These are phyloP conservation scores for Papilio demoleus DNA, from an alignment of 2,888 invertebrate genomes.

Conservation along the genomic window DNA sequence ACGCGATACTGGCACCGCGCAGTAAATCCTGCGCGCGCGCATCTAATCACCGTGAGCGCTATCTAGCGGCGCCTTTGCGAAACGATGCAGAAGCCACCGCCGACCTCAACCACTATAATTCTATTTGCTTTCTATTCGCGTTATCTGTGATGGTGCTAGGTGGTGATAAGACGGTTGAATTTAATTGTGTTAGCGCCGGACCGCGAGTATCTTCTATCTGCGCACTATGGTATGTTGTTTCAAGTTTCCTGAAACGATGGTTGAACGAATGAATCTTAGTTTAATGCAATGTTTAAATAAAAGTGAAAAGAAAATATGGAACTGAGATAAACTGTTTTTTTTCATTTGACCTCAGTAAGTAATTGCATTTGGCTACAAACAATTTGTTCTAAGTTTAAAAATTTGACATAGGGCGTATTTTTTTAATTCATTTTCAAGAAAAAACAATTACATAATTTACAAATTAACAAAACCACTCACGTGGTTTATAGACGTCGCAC, in stretches of 20 bases:
- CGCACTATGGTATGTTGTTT: constrained; percentile 32
- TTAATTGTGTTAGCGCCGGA: constrained; percentile 46
- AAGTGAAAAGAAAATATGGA: not conserved
- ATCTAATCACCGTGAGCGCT: constrained; percentile 76
- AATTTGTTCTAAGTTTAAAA: no score
- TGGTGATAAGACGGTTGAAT: constrained; percentile 54
- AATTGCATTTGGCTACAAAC: no score
- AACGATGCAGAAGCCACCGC: constrained; percentile 71
- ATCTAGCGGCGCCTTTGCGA: constrained; percentile 80
- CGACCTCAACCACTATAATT: constrained; percentile 59
- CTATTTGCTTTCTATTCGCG: constrained; percentile 60
- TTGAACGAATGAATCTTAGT: not conserved
- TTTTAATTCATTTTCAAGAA: no score
- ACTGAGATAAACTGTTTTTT: constrained; percentile 2
- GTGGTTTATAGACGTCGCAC: no score
- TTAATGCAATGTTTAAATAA: not conserved
- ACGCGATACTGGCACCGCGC: constrained; percentile 71
- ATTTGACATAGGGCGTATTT: no score
- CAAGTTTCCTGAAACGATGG: constrained; percentile 24
- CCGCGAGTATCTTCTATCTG: constrained; percentile 14
- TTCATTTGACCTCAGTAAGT: not conserved
- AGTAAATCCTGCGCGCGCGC: constrained; percentile 75
- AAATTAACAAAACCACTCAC: no score
- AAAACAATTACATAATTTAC: no score
- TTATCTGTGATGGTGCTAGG: constrained; percentile 62